Conservation (phyloP, 2,888 invertebrate genomes). For the Odontothrips loti region DNA sequence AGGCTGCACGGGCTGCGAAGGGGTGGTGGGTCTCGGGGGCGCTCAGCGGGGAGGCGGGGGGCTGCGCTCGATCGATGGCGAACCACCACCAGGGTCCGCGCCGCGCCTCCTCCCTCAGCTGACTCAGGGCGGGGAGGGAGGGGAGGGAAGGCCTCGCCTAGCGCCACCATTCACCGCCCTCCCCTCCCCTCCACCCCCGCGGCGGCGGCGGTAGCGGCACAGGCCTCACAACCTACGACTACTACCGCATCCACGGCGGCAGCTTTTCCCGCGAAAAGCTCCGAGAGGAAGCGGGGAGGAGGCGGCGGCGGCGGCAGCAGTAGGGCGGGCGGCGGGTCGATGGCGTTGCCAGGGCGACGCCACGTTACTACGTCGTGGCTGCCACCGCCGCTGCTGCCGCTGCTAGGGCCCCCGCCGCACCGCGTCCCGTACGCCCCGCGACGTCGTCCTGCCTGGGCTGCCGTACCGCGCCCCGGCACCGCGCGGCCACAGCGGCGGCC, state of each 20-base stretch:
- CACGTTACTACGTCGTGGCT: not conserved
- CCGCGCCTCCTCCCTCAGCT: slow-evolving; percentile 16
- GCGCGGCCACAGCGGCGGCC: not conserved
- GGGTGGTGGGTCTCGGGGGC: slow-evolving; percentile 35
- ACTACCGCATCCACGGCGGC: not conserved
- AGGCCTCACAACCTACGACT: not conserved
- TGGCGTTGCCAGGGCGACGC: slow-evolving; percentile 32
- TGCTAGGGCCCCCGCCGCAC: not conserved
- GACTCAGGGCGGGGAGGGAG: not conserved
- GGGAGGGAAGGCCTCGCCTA: not conserved
- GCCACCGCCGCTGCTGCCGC: not conserved
- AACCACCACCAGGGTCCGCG: not conserved
- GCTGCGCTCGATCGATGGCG: not conserved
- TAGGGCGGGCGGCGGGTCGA: slow-evolving; percentile 29
- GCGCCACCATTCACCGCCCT: slow-evolving; percentile 33
- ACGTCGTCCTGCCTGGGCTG: not conserved
- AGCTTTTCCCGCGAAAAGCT: not conserved
- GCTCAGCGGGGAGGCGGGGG: slow-evolving; percentile 34
- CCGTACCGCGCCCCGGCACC: not conserved
- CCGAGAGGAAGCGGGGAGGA: slow-evolving; percentile 31
- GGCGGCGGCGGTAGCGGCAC: not conserved
- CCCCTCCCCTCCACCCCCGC: slow-evolving; percentile 34
- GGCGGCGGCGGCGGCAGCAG: slow-evolving; percentile 31
- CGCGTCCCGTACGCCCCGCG: not conserved
- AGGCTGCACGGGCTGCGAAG: not conserved